phyloP scores from a whole-genome alignment of 2,888 invertebrate genomes.

The Eudemis profundana region DNA sequence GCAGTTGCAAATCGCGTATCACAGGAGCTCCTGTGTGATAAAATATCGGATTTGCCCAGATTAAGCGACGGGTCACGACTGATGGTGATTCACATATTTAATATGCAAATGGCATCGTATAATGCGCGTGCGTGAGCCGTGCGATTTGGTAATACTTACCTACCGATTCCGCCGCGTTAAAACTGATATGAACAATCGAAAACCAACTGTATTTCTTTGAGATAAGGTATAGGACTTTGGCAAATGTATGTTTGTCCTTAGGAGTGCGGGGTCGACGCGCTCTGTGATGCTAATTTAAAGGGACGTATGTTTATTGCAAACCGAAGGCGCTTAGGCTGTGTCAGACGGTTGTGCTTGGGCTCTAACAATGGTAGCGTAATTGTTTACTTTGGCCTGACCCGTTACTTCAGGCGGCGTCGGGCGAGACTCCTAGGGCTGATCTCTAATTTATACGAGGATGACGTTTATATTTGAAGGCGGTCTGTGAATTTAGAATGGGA shows the following conservation, averaged over 20 bases:
- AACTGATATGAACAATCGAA: background rate
- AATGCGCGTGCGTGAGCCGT: slow-evolving; percentile 46
- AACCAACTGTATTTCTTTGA: background rate
- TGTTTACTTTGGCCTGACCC: slow-evolving; percentile 77
- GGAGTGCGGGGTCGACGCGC: slow-evolving; percentile 45
- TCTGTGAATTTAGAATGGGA: slow-evolving; percentile 20
- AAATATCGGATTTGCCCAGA: slow-evolving; percentile 41
- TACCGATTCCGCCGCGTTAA: slow-evolving; percentile 24
- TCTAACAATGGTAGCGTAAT: slow-evolving; percentile 75
- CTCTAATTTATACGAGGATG: slow-evolving; percentile 34
- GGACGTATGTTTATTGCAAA: background rate
- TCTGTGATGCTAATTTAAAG: background rate
- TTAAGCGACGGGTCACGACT: slow-evolving; percentile 44
- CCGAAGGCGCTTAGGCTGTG: background rate
- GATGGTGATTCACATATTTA: slow-evolving; percentile 51
- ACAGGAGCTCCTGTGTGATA: slow-evolving; percentile 27
- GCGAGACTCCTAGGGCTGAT: slow-evolving; percentile 37
- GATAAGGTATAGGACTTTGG: background rate
- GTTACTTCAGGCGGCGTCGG: slow-evolving; percentile 52
- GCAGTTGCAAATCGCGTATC: background rate
- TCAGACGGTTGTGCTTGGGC: background rate
- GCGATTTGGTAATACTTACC: slow-evolving; percentile 53
- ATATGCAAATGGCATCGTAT: slow-evolving; percentile 56
- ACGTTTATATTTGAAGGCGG: slow-evolving; percentile 17
- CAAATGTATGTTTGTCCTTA: slow-evolving; percentile 1